Evolutionary conservation across 2,888 invertebrate species (phyloP).

Genomic region (Crocallis elinguaria): DNA sequence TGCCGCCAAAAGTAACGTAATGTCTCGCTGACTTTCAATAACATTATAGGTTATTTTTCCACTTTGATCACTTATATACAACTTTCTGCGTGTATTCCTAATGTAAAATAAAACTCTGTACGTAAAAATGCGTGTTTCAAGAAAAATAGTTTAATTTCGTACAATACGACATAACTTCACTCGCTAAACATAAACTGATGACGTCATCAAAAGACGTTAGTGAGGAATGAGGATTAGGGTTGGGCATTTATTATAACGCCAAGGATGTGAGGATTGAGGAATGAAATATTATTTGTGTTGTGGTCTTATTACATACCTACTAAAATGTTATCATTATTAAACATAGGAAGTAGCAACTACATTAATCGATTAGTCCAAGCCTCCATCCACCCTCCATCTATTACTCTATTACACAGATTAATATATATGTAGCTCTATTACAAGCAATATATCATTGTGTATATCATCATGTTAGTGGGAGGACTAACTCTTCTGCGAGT

Average conservation of each 20-base stretch:
- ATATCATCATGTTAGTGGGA: too few relatives aligned
- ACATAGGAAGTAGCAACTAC: too few relatives aligned
- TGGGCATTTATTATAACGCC: slow-evolving; percentile 2
- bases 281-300: too few relatives aligned
- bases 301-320: too few relatives aligned
- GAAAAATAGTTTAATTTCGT: slow-evolving; percentile 65
- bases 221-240: slow-evolving; percentile 7
- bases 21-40: slow-evolving; percentile 50
- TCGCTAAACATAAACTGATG: slow-evolving; percentile 79
- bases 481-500: too few relatives aligned
- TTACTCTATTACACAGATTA: too few relatives aligned
- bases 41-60: slow-evolving; percentile 31
- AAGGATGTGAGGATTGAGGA: too few relatives aligned
- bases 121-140: slow-evolving; percentile 47
- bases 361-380: too few relatives aligned
- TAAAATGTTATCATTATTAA: too few relatives aligned
- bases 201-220: slow-evolving; percentile 71
- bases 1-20: slow-evolving; percentile 81
- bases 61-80: slow-evolving; percentile 15
- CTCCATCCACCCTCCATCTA: too few relatives aligned
- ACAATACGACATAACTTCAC: slow-evolving; percentile 61
- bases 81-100: slow-evolving; percentile 13
- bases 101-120: slow-evolving; percentile 41
- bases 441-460: too few relatives aligned
- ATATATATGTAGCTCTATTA: too few relatives aligned